These are phyloP conservation scores for Gymnodraco acuticeps DNA, from an alignment of 2,797 vertebrate species.

Conservation along the genomic window DNA sequence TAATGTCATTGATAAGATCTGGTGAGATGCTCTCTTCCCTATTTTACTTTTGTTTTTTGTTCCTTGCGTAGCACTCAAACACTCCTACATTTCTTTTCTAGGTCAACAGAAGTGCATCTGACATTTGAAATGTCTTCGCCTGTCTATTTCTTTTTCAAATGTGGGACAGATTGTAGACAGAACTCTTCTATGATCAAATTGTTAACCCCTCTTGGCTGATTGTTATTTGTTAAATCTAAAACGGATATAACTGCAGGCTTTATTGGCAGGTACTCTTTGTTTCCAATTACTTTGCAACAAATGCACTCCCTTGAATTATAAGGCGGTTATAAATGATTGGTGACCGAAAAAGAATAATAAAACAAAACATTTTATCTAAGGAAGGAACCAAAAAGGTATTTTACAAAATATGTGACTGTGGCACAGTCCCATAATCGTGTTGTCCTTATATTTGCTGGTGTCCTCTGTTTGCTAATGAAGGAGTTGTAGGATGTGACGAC, in stretches of 20 bases:
- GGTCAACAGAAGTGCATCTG: slow-evolving; percentile 20
- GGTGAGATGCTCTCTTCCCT: not conserved
- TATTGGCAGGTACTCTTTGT: not conserved
- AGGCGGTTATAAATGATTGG: not conserved
- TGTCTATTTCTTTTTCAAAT: slow-evolving; percentile 9
- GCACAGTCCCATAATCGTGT: not conserved
- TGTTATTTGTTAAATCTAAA: not conserved
- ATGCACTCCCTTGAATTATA: not conserved
- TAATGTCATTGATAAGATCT: not conserved
- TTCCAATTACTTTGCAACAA: not conserved
- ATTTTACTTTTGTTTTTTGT: not conserved
- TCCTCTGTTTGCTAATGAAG: not conserved
- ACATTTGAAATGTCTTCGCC: slow-evolving; percentile 14
- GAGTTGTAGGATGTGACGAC: not conserved
- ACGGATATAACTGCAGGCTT: not conserved
- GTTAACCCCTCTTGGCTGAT: not conserved
- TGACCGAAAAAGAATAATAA: not conserved
- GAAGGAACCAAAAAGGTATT: not conserved
- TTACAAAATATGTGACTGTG: not conserved
- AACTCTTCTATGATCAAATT: not conserved
- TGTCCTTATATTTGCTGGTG: not conserved
- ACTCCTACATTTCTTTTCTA: not conserved
- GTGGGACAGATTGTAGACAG: not conserved
- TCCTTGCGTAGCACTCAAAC: not conserved
- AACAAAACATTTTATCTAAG: not conserved